A percentile compares a stretch with the other conserved stretches of the same genome.
phyloP scores from a whole-genome alignment of 2,888 invertebrate species.

The Incurvaria masculella region DNA sequence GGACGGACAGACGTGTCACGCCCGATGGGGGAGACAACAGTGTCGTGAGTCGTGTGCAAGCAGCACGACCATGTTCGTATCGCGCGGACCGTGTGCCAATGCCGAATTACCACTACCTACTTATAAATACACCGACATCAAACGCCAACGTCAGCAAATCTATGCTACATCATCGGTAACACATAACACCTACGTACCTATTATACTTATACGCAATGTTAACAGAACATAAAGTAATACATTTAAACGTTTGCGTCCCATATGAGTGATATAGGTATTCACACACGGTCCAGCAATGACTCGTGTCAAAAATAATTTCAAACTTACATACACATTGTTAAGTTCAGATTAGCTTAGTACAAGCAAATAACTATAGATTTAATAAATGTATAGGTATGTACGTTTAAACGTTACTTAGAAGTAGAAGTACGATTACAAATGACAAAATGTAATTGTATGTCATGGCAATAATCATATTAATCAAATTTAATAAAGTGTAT shows the following conservation, averaged over 20 bases:
- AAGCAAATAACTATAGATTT: slow-evolving; percentile 54
- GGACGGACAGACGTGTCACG: no score
- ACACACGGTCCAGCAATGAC: not conserved
- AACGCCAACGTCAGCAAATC: no score
- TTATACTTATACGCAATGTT: no score
- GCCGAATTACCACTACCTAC: no score
- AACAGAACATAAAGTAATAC: no score
- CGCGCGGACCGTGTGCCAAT: not conserved
- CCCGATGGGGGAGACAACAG: slow-evolving; percentile 52
- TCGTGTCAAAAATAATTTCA: slow-evolving; percentile 40
- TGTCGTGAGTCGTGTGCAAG: slow-evolving; percentile 7
- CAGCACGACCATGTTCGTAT: not conserved
- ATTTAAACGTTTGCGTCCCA: no score
- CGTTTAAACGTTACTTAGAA: slow-evolving; percentile 55
- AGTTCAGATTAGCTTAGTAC: slow-evolving; percentile 58
- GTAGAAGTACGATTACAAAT: slow-evolving; percentile 58
- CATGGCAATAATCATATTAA: slow-evolving; percentile 55
- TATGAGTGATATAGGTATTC: no score
- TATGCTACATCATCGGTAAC: no score
- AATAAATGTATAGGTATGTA: slow-evolving; percentile 56
- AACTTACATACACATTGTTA: slow-evolving; percentile 58
- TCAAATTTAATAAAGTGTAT: slow-evolving; percentile 57
- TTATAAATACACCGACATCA: no score
- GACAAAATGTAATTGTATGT: slow-evolving; percentile 57
- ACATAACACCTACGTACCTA: no score